Conservation (phyloP, 1,140 invertebrate genomes). For the Planococcus citri region DNA sequence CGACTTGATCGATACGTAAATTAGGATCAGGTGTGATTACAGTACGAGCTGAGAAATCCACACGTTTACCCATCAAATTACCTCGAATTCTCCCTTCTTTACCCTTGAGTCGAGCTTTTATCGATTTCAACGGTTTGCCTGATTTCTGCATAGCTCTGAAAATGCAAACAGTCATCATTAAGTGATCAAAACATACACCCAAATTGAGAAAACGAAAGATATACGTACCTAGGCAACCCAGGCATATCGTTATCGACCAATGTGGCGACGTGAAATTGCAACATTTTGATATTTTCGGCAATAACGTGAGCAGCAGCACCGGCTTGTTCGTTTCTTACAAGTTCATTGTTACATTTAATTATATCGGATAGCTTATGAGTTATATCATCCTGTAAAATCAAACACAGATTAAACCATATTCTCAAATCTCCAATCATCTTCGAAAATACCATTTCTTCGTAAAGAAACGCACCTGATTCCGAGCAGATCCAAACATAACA, state of each 20-base stretch:
- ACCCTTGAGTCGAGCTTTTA: slow-evolving; percentile 79
- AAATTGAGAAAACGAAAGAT: slow-evolving; percentile 10
- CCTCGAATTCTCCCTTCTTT: slow-evolving; percentile 98
- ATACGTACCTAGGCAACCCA: slow-evolving; percentile 66
- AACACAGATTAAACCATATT: slow-evolving; percentile 13
- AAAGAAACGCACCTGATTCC: slow-evolving; percentile 56
- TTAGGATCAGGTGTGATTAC: slow-evolving; percentile 99
- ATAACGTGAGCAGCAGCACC: slow-evolving; percentile 96
- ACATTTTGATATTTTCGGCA: slow-evolving; percentile 90
- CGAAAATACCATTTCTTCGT: background rate
- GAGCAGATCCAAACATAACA: slow-evolving; percentile 96
- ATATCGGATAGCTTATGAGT: slow-evolving; percentile 98
- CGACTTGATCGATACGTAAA: slow-evolving; percentile 95
- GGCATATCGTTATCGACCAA: slow-evolving; percentile 98
- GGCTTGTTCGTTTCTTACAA: slow-evolving; percentile 85
- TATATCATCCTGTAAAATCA: slow-evolving; percentile 74
- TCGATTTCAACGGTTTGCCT: slow-evolving; percentile 93
- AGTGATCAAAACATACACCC: slow-evolving; percentile 6
- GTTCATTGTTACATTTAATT: slow-evolving; percentile 96
- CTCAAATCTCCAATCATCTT: background rate
- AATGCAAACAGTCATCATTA: slow-evolving; percentile 30
- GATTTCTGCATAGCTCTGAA: slow-evolving; percentile 93
- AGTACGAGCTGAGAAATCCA: slow-evolving; percentile 97
- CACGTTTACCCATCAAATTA: slow-evolving; percentile 99
- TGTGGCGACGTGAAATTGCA: slow-evolving; percentile 98